A percentile compares a stretch with the other conserved stretches of the same genome.
Conservation (phyloP, 2,888 invertebrate species). For the Podabrus alpinus region DNA sequence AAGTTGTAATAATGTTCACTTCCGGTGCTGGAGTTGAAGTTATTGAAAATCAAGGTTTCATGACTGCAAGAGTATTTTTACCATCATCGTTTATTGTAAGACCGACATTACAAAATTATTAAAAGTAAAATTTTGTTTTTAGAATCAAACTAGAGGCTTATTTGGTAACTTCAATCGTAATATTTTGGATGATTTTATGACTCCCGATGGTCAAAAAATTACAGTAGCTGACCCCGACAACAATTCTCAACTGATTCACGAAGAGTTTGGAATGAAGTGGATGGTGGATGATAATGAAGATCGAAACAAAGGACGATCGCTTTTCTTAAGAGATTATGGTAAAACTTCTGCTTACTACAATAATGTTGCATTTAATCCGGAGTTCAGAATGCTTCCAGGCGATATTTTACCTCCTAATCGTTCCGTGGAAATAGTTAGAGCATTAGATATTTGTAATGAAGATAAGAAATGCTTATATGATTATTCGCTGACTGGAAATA, state of each 20-base stretch:
- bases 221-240: constrained; percentile 61
- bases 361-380: constrained; percentile 76
- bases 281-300: constrained; percentile 79
- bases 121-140: constrained; percentile 38
- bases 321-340: constrained; percentile 80
- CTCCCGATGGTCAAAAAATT: constrained; percentile 70
- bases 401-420: constrained; percentile 77
- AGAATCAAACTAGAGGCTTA: constrained; percentile 89
- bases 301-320: constrained; percentile 70
- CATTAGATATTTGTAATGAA: constrained; percentile 71
- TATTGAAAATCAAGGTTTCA: constrained; percentile 83
- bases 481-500: constrained; percentile 81
- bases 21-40: constrained; percentile 93
- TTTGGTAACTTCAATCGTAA: constrained; percentile 92
- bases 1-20: constrained; percentile 92
- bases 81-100: constrained; percentile 88
- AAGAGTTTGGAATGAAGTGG: constrained; percentile 82
- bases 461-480: constrained; percentile 81
- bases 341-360: constrained; percentile 81
- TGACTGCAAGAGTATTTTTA: constrained; percentile 82
- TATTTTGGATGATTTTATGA: constrained; percentile 77
- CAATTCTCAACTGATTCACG: constrained; percentile 75
- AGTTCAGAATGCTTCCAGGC: constrained; percentile 69
- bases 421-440: constrained; percentile 65
- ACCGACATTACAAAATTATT: constrained; percentile 27